Percentiles rank a stretch among this genome's conserved stretches.
phyloP scores from a whole-genome alignment of 2,797 vertebrate genomes.

The Micromesistius poutassou region DNA sequence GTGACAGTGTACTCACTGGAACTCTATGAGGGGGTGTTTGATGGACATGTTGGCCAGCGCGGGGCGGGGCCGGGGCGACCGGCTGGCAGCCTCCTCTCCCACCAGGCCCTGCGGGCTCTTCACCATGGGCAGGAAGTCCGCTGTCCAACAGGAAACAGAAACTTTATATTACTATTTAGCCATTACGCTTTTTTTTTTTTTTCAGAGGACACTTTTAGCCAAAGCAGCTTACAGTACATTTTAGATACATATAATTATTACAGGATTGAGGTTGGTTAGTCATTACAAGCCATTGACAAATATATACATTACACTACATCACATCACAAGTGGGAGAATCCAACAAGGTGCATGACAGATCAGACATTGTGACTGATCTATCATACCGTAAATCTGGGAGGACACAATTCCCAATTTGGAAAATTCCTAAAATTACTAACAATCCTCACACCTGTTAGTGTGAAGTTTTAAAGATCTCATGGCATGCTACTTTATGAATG shows the following conservation, averaged over 20 bases:
- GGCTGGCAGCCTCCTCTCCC: constrained; percentile 76
- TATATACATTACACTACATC: not conserved
- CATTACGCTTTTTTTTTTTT: not conserved
- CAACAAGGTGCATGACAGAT: not conserved
- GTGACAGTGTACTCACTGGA: constrained; percentile 76
- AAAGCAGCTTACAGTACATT: not conserved
- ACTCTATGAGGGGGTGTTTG: constrained; percentile 85
- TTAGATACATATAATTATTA: not conserved
- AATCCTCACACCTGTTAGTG: not conserved
- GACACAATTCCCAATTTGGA: not conserved
- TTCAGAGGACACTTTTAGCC: not conserved
- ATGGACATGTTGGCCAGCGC: constrained; percentile 83
- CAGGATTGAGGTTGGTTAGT: not conserved
- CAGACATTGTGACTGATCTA: not conserved
- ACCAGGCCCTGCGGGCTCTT: constrained; percentile 83
- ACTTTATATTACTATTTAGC: not conserved
- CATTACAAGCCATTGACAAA: not conserved
- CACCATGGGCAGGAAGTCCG: constrained; percentile 79
- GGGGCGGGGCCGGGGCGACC: constrained; percentile 62
- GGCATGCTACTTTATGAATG: too few relatives aligned
- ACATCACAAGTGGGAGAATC: not conserved
- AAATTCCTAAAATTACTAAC: not conserved
- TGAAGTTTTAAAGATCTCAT: not conserved
- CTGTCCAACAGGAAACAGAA: constrained; percentile 49
- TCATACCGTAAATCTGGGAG: not conserved